Percentiles rank a stretch among this genome's conserved stretches.
These are phyloP conservation scores for Prinia subflava DNA, from an alignment of 2,113 vertebrate genomes.

Conservation along the genomic window DNA sequence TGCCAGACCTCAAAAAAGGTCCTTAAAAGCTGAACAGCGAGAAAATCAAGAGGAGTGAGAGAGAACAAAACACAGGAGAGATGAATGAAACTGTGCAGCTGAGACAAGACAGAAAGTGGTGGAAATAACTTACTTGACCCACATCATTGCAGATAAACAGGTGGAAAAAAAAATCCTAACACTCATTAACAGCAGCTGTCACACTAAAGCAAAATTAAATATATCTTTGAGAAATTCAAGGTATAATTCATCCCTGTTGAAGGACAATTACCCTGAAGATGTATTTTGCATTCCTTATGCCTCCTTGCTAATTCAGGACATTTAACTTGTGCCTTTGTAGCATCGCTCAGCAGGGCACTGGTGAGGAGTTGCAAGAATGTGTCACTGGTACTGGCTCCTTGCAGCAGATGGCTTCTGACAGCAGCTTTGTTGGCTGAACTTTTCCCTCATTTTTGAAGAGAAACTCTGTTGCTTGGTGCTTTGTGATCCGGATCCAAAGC, in stretches of 20 bases:
- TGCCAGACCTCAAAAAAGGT: neutral
- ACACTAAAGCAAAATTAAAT: neutral
- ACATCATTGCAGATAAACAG: neutral
- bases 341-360: neutral
- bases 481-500: conserved; percentile 35
- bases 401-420: conserved; percentile 35
- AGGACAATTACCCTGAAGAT: conserved; percentile 6
- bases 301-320: neutral
- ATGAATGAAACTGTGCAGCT: neutral
- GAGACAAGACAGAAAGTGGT: neutral
- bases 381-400: neutral
- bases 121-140: neutral
- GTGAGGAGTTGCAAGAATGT: conserved; percentile 8
- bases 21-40: neutral
- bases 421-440: conserved; percentile 14
- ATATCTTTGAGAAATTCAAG: neutral
- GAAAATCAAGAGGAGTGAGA: neutral
- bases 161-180: neutral
- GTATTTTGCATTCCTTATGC: neutral
- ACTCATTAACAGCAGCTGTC: neutral
- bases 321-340: neutral
- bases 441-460: conserved; percentile 8
- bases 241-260: neutral
- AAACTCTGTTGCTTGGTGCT: conserved; percentile 21
- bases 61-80: neutral